These are phyloP conservation scores for Chymomyza amoena DNA, from an alignment of 2,888 invertebrate genomes.

Conservation along the genomic window DNA sequence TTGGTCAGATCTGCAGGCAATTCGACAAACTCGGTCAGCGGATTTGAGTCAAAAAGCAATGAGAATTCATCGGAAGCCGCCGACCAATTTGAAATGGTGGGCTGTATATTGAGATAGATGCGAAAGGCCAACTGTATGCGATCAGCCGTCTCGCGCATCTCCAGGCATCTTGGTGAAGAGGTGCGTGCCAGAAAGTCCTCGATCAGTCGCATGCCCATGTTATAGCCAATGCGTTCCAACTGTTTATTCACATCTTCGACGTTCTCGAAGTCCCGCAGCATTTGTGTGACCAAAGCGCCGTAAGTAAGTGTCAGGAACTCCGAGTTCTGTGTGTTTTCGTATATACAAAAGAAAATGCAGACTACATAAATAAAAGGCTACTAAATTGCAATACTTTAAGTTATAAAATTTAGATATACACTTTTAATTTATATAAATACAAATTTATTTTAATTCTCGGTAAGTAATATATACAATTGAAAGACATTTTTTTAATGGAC, in stretches of 20 bases:
- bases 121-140: constrained; percentile 90
- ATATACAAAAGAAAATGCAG: constrained; percentile 14
- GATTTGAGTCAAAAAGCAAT: constrained; percentile 95
- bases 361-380: constrained; percentile 29
- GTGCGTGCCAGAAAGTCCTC: constrained; percentile 98
- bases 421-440: constrained; percentile 46
- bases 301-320: constrained; percentile 98
- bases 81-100: constrained; percentile 96
- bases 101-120: constrained; percentile 93
- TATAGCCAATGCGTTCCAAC: constrained; percentile 96
- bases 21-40: constrained; percentile 98
- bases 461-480: not conserved
- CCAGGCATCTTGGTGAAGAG: constrained; percentile 92
- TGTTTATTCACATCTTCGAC: constrained; percentile 99
- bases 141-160: constrained; percentile 98
- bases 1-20: constrained; percentile 90
- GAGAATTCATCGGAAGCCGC: constrained; percentile 97
- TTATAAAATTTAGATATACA: constrained; percentile 2
- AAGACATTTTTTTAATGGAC: not conserved
- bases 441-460: constrained; percentile 45
- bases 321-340: constrained; percentile 85
- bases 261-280: constrained; percentile 97
- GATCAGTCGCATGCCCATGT: constrained; percentile 97
- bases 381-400: constrained; percentile 24
- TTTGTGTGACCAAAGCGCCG: constrained; percentile 97